These are phyloP conservation scores for Meganola albula DNA, from an alignment of 2,888 invertebrate genomes.

Conservation along the genomic window DNA sequence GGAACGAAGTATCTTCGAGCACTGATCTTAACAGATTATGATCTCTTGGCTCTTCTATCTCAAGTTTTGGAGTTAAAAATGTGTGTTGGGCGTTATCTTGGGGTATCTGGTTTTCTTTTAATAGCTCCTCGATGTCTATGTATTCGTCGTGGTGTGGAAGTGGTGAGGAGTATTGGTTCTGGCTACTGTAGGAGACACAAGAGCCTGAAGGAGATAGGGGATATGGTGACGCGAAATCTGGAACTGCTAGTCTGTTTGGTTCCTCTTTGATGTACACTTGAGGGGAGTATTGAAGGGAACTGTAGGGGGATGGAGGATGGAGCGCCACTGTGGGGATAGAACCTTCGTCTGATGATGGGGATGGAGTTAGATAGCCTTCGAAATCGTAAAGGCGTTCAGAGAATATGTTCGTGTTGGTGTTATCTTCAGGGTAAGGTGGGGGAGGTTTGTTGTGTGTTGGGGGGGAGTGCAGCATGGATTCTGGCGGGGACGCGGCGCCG, in stretches of 20 bases:
- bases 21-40: slow-evolving; percentile 89
- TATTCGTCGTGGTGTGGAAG: slow-evolving; percentile 79
- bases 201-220: slow-evolving; percentile 79
- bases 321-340: slow-evolving; percentile 75
- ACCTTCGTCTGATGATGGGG: slow-evolving; percentile 75
- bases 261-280: slow-evolving; percentile 72
- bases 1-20: slow-evolving; percentile 89
- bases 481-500: slow-evolving; percentile 70
- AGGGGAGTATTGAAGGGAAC: slow-evolving; percentile 44
- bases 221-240: slow-evolving; percentile 71
- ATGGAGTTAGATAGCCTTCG: slow-evolving; percentile 69
- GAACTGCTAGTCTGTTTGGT: slow-evolving; percentile 70
- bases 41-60: slow-evolving; percentile 78
- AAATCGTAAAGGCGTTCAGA: slow-evolving; percentile 71
- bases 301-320: slow-evolving; percentile 77
- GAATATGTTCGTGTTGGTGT: slow-evolving; percentile 48
- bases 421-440: slow-evolving; percentile 63
- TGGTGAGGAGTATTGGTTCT: slow-evolving; percentile 75
- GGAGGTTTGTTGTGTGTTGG: slow-evolving; percentile 65
- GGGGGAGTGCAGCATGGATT: slow-evolving; percentile 68
- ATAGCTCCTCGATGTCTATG: slow-evolving; percentile 79
- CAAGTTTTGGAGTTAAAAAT: slow-evolving; percentile 75
- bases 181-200: slow-evolving; percentile 73
- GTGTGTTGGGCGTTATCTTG: slow-evolving; percentile 66
- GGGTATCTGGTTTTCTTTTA: slow-evolving; percentile 76